Evolutionary conservation across 2,797 vertebrate species (phyloP).

Genomic region (Crocodylus rhombifer): DNA sequence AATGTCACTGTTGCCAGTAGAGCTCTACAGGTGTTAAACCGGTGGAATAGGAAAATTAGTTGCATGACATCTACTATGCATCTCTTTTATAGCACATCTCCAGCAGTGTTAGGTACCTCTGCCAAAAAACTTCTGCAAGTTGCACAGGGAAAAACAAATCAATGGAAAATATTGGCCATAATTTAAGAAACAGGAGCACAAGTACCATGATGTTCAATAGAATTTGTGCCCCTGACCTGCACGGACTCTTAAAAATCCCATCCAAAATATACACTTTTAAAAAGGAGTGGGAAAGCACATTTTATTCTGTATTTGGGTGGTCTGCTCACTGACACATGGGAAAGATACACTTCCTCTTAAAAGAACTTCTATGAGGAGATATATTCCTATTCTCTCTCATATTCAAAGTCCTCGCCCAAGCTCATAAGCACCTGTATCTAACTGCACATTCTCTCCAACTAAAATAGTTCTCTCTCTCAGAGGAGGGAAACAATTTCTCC

Average conservation of each 20-base stretch:
- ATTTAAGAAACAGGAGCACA: neutral
- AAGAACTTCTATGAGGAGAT: conserved; percentile 46
- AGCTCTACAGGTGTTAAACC: neutral
- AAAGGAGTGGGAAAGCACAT: neutral
- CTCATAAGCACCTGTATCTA: conserved; percentile 51
- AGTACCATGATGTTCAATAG: conserved; percentile 11
- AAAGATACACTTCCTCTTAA: conserved; percentile 42
- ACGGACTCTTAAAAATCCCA: conserved; percentile 28
- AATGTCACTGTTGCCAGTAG: neutral
- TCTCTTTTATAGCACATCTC: conserved; percentile 26
- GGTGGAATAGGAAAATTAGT: neutral
- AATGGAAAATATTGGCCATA: too few species aligned
- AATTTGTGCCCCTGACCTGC: neutral
- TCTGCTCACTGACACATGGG: conserved; percentile 5
- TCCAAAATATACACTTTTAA: neutral
- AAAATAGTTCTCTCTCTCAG: conserved; percentile 60
- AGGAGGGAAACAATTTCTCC: conserved; percentile 36
- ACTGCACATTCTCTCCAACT: conserved; percentile 56
- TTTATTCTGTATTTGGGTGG: conserved; percentile 56
- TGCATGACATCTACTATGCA: neutral
- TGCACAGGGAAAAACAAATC: neutral
- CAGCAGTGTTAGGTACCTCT: conserved; percentile 44
- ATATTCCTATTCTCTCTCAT: conserved; percentile 42
- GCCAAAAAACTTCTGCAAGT: neutral
- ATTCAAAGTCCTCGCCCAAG: conserved; percentile 52